Conservation (phyloP, 2,797 vertebrate species). For the Mormyrus proboscirostris region DNA sequence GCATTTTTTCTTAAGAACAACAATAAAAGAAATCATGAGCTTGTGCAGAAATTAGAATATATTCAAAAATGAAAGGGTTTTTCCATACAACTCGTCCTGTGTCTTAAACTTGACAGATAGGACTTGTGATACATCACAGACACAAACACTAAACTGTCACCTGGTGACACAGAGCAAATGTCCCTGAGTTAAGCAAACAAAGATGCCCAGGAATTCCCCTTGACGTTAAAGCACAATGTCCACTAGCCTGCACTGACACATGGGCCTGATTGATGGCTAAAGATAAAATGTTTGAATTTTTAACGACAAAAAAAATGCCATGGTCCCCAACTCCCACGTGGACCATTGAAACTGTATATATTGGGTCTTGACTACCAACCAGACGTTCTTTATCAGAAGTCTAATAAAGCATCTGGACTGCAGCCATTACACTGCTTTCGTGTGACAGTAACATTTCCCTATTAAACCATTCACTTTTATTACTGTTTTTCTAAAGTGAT, state of each 20-base stretch:
- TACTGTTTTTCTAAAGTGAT: background rate
- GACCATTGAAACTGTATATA: background rate
- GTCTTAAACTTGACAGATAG: conserved; percentile 27
- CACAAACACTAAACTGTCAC: conserved; percentile 26
- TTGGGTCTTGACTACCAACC: background rate
- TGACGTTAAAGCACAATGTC: background rate
- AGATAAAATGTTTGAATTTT: background rate
- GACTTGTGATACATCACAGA: conserved; percentile 34
- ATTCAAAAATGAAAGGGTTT: conserved; percentile 36
- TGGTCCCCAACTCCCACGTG: background rate
- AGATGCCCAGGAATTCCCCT: background rate
- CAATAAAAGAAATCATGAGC: conserved; percentile 40
- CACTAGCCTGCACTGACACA: background rate
- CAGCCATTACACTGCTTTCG: background rate
- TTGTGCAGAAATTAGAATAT: conserved; percentile 1
- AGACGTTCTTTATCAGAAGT: background rate
- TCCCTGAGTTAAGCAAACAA: background rate
- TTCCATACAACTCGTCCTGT: conserved; percentile 17
- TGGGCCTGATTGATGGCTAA: background rate
- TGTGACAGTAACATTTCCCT: background rate
- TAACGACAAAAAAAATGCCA: background rate
- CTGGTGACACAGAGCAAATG: conserved; percentile 8
- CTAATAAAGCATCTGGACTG: background rate
- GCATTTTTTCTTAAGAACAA: conserved; percentile 44
- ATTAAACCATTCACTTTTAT: background rate